Evolutionary conservation across 2,888 invertebrate species (phyloP).

Genomic region (Hypena proboscidalis): DNA sequence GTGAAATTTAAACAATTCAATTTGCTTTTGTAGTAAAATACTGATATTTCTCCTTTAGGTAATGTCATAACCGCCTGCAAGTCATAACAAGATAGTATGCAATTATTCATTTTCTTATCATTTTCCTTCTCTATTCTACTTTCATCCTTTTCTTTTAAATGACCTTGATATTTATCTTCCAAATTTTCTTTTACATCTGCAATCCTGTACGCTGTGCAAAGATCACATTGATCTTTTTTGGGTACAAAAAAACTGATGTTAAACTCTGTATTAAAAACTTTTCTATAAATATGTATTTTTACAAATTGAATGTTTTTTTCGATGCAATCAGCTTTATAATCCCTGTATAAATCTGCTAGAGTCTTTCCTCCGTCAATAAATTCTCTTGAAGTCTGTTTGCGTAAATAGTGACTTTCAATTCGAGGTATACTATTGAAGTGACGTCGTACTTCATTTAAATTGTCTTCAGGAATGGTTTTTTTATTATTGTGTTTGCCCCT

Average conservation of each 20-base stretch:
- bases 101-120: constrained; percentile 5
- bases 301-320: background rate
- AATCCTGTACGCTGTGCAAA: constrained; percentile 1
- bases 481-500: constrained; percentile 8
- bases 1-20: background rate
- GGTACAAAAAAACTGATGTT: constrained; percentile 10
- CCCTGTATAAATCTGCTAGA: background rate
- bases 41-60: constrained; percentile 1
- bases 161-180: constrained; percentile 4
- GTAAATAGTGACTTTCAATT: constrained; percentile 3
- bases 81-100: background rate
- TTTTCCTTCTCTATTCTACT: background rate
- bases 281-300: constrained; percentile 4
- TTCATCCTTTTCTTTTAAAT: constrained; percentile 4
- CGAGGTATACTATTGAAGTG: constrained; percentile 6
- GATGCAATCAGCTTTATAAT: background rate
- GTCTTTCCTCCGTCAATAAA: background rate
- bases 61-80: constrained; percentile 5
- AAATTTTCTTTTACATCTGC: constrained; percentile 1
- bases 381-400: background rate
- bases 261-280: constrained; percentile 5
- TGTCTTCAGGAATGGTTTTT: background rate
- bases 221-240: constrained; percentile 12
- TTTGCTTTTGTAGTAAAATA: background rate
- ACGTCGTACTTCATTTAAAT: constrained; percentile 5